Evolutionary conservation across 2,888 invertebrate genomes (phyloP), one percentile per base, ranked within the genome.

Genomic region (Athrips mouffetella): DNA sequence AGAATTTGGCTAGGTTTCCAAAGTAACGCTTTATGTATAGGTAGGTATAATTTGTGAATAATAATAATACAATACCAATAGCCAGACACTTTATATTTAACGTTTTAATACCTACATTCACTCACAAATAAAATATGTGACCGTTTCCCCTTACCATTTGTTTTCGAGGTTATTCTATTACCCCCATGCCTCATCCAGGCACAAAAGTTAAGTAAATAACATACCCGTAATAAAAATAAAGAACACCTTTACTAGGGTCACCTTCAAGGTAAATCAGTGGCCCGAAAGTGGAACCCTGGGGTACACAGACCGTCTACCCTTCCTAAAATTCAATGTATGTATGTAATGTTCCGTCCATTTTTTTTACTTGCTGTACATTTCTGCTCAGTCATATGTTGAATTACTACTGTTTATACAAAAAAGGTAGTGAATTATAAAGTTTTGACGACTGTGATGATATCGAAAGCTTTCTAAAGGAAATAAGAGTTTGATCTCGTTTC

Each of bases 171-270:
- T 59, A 70, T 76, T 75, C 67, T 68, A 76, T 80, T 76, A 72
- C 66, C 65, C 40, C 65, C 60, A 68, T 68, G 67, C 54, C 40
- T 66, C 60, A 68, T 68, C 67, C 54, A 63, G 57, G 62, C 62
- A 65, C 69, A 65, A 63, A 58, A 58, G 58, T 63, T 57, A 56
- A 64, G 73, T 72, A 78, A 79, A 75, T 76, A 73, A 71, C 60
- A 69, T 59, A n/a, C n/a, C n/a, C n/a, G n/a, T n/a, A 49, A 58
- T 62, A 68, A 59, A 56, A 57, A 76, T 65, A 79, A 80, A 75
- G 59, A 61, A 65, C 60, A 75, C 66, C 80, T 79, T 83, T 80
- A 70, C 61, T 73, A 65, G 65, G 75, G 80, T 80, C 80, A 80
- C 71, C 74, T 69, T 62, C 60, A 18, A 35, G 42, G 27, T 29